Conservation (phyloP, 2,888 invertebrate genomes). For the Xiphydria camelus region DNA sequence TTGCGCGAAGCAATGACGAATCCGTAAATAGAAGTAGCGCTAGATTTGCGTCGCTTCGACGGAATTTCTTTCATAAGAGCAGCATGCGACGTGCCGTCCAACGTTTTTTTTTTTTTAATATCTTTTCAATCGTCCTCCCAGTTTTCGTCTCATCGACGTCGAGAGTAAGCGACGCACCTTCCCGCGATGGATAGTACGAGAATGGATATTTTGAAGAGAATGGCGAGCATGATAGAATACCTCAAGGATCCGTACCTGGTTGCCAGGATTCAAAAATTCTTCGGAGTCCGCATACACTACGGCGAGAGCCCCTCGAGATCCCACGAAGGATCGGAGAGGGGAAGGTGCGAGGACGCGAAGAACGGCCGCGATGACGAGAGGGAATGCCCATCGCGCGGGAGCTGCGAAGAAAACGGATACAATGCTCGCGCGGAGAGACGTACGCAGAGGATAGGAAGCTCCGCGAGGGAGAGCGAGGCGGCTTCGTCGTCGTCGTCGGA, state of each 20-base stretch:
- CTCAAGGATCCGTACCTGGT: conserved; percentile 78
- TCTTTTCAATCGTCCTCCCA: conserved; percentile 12
- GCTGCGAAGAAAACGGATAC: conserved; percentile 19
- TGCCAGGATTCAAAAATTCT: conserved; percentile 76
- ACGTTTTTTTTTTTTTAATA: conserved; percentile 8
- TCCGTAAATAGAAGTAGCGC: too few relatives aligned
- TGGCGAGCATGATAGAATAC: conserved; percentile 61
- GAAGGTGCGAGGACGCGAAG: conserved; percentile 21
- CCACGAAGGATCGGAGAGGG: conserved; percentile 4
- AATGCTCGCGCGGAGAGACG: not conserved
- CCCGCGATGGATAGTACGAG: not conserved
- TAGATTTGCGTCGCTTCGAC: too few relatives aligned
- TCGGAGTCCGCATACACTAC: conserved; percentile 68
- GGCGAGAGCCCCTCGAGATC: conserved; percentile 1
- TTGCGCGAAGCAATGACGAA: too few relatives aligned
- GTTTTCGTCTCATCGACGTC: too few relatives aligned
- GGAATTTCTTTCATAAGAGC: too few relatives aligned
- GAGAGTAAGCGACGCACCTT: conserved; percentile 11
- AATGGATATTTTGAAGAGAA: conserved; percentile 18
- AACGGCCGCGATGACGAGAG: conserved; percentile 31
- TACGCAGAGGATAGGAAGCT: too few relatives aligned
- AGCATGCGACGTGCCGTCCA: not conserved
- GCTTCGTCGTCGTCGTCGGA: conserved; percentile 56
- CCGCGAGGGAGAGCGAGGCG: conserved; percentile 43
- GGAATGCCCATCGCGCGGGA: conserved; percentile 53